Percentiles rank a stretch among this genome's conserved stretches.
These are phyloP conservation scores for Bombus huntii DNA, from an alignment of 1,140 invertebrate species.

Conservation along the genomic window DNA sequence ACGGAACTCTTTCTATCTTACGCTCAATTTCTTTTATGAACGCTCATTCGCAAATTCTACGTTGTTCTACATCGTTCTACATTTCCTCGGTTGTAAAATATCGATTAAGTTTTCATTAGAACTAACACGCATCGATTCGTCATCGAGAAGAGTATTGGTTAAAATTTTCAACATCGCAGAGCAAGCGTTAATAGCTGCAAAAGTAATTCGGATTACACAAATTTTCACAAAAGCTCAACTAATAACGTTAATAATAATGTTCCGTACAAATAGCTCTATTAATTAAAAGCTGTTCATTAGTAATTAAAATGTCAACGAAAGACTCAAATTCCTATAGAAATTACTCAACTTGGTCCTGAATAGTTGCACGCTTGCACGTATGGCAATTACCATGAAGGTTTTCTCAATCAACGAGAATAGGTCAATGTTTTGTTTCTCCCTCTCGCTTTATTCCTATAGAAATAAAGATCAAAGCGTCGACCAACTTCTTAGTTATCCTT, in stretches of 20 bases:
- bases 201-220: too few relatives aligned
- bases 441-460: not conserved
- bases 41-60: not conserved
- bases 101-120: not conserved
- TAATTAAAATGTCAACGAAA: slow-evolving; percentile 52
- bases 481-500: not conserved
- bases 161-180: not conserved
- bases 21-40: not conserved
- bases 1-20: not conserved
- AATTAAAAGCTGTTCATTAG: slow-evolving; percentile 45
- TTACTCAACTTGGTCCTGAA: slow-evolving; percentile 28
- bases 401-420: slow-evolving; percentile 39
- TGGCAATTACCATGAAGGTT: slow-evolving; percentile 51
- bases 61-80: too few relatives aligned
- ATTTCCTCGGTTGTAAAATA: not conserved
- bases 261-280: slow-evolving; percentile 1
- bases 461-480: not conserved
- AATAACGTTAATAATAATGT: slow-evolving; percentile 7
- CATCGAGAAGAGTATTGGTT: not conserved
- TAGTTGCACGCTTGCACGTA: slow-evolving; percentile 25
- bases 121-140: not conserved
- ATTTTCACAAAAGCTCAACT: not conserved
- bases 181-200: not conserved
- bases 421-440: not conserved
- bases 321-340: slow-evolving; percentile 27